A percentile compares a stretch with the other conserved stretches of the same genome.
These are phyloP conservation scores for Ceyx cyanopectus DNA, from an alignment of 2,113 vertebrate genomes.

Conservation along the genomic window DNA sequence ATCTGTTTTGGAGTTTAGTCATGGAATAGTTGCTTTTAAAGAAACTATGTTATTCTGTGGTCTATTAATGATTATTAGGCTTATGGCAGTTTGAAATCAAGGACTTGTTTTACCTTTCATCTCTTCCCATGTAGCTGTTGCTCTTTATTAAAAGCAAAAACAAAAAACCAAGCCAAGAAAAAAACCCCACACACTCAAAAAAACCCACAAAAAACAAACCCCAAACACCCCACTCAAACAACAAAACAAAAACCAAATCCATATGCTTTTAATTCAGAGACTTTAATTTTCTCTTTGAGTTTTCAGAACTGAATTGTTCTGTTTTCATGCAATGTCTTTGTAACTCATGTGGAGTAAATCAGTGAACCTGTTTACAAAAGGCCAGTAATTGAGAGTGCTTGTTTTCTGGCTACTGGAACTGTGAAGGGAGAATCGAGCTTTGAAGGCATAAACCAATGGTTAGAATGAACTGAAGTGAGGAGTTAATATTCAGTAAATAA, in stretches of 20 bases:
- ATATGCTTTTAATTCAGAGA: background rate
- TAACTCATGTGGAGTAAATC: background rate
- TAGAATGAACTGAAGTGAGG: background rate
- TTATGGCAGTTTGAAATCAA: background rate
- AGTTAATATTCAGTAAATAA: background rate
- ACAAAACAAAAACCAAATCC: background rate
- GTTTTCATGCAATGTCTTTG: background rate
- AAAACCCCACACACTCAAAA: no score
- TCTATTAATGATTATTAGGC: background rate
- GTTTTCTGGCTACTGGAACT: background rate
- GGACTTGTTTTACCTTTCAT: background rate
- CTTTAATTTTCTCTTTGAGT: background rate
- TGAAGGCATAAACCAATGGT: background rate
- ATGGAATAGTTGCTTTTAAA: background rate
- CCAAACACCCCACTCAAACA: background rate
- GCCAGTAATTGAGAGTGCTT: background rate
- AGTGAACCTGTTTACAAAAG: background rate
- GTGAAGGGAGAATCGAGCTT: background rate
- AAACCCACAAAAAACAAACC: no score
- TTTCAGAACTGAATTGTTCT: background rate
- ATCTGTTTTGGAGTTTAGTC: background rate
- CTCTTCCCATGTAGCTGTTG: background rate
- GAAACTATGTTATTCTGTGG: background rate
- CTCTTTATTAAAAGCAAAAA: background rate
- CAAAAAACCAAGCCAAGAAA: background rate